Evolutionary conservation across 2,888 invertebrate species (phyloP).

Genomic region (Eulithis prunata): DNA sequence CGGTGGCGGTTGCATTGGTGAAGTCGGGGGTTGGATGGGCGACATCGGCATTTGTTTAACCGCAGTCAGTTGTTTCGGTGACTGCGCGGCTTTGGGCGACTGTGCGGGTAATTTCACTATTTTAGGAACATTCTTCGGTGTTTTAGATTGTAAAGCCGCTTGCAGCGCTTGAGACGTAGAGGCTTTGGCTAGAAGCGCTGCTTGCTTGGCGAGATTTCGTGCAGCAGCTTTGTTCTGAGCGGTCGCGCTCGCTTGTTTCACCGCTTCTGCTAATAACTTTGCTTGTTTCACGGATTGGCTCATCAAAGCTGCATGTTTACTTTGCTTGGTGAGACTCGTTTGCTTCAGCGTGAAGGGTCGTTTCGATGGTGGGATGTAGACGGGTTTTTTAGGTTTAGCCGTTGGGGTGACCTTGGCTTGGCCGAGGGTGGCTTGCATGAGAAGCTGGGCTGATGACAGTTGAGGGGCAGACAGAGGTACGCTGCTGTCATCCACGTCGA

Average conservation of each 20-base stretch:
- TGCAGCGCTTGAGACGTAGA: slow-evolving; percentile 30
- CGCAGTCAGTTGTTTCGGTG: slow-evolving; percentile 30
- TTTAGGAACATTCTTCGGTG: slow-evolving; percentile 25
- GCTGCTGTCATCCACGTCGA: slow-evolving; percentile 72
- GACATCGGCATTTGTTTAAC: slow-evolving; percentile 31
- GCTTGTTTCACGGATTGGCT: slow-evolving; percentile 64
- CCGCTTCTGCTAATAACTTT: slow-evolving; percentile 55
- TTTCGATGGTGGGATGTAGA: slow-evolving; percentile 40
- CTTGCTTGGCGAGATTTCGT: slow-evolving; percentile 40
- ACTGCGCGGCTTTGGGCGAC: slow-evolving; percentile 35
- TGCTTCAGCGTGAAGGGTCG: slow-evolving; percentile 40
- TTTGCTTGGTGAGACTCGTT: slow-evolving; percentile 39
- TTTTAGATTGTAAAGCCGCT: slow-evolving; percentile 17
- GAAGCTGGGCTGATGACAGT: slow-evolving; percentile 71
- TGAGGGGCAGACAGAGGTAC: slow-evolving; percentile 51
- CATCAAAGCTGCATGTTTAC: slow-evolving; percentile 57
- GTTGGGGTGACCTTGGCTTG: slow-evolving; percentile 33
- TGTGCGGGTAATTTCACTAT: slow-evolving; percentile 36
- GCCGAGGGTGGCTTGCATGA: slow-evolving; percentile 69
- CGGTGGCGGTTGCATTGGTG: slow-evolving; percentile 27
- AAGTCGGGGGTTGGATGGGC: slow-evolving; percentile 18
- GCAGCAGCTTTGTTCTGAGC: slow-evolving; percentile 45
- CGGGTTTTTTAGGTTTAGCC: slow-evolving; percentile 42
- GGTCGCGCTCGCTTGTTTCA: slow-evolving; percentile 50
- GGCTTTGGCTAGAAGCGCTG: slow-evolving; percentile 42